These are phyloP conservation scores for Diplodus puntazzo DNA, from an alignment of 2,797 vertebrate genomes.

Conservation along the genomic window DNA sequence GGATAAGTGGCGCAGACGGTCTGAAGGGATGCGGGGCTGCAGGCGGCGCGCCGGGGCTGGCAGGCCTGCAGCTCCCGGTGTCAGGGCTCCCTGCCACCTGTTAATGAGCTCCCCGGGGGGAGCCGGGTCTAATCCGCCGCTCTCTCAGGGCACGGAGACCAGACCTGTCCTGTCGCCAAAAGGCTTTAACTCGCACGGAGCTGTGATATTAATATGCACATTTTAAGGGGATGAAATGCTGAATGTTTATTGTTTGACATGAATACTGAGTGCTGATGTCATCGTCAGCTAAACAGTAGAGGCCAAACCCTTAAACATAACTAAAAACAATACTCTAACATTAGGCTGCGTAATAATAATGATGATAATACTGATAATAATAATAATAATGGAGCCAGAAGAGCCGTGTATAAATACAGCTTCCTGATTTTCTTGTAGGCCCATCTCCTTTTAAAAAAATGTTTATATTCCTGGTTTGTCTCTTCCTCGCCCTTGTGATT, in stretches of 20 bases:
- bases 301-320: neutral
- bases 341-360: neutral
- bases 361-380: no score
- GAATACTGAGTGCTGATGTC: no score
- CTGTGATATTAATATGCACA: neutral
- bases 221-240: neutral
- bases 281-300: neutral
- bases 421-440: neutral
- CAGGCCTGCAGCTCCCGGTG: constrained; percentile 58
- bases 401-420: neutral
- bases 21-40: constrained; percentile 29
- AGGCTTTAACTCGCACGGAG: constrained; percentile 59
- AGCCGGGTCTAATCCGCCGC: constrained; percentile 74
- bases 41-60: constrained; percentile 41
- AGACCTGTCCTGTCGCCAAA: constrained; percentile 68
- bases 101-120: constrained; percentile 91
- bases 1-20: constrained; percentile 44
- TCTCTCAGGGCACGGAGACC: constrained; percentile 61
- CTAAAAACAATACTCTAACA: no score
- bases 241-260: neutral
- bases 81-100: constrained; percentile 91
- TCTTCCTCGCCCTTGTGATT: constrained; percentile 42
- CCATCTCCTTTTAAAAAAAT: neutral
- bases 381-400: neutral
- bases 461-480: neutral